Evolutionary conservation across 64 coral and sea anemone species (phyloP).

Genomic region (Platygyra sinensis): DNA sequence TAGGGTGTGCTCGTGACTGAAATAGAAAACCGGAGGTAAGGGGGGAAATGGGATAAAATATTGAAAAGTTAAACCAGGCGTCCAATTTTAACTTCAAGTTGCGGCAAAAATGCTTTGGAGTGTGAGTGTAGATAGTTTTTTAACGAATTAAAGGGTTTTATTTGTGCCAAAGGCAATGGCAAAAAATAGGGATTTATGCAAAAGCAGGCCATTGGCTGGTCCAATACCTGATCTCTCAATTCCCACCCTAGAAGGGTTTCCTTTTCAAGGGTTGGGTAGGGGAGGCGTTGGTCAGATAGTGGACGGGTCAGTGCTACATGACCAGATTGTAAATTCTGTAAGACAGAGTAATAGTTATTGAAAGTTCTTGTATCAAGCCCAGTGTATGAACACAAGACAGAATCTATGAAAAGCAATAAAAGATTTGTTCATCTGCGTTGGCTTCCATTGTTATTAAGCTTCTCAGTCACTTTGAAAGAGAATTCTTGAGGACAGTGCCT

Average conservation of each 20-base stretch:
- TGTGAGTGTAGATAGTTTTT: too few relatives aligned
- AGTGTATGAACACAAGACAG: background rate
- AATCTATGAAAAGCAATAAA: constrained; percentile 9
- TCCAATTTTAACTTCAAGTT: too few relatives aligned
- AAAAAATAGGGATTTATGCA: background rate
- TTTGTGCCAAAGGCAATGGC: background rate
- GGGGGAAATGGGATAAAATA: too few relatives aligned
- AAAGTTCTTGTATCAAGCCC: background rate
- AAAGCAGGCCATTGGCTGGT: background rate
- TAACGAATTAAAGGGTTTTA: background rate
- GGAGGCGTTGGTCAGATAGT: too few relatives aligned
- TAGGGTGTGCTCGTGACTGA: too few relatives aligned
- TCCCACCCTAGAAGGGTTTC: background rate
- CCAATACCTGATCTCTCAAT: background rate
- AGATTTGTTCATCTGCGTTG: background rate
- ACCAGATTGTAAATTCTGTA: constrained; percentile 18
- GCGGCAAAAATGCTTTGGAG: too few relatives aligned
- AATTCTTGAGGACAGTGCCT: too few relatives aligned
- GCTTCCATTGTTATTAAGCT: background rate
- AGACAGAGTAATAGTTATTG: constrained; percentile 8
- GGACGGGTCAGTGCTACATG: too few relatives aligned
- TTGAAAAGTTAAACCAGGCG: too few relatives aligned
- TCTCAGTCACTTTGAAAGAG: background rate
- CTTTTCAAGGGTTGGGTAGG: too few relatives aligned
- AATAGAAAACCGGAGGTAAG: too few relatives aligned